Evolutionary conservation across 2,797 vertebrate genomes (phyloP).

Genomic region (Oreochromis mossambicus): DNA sequence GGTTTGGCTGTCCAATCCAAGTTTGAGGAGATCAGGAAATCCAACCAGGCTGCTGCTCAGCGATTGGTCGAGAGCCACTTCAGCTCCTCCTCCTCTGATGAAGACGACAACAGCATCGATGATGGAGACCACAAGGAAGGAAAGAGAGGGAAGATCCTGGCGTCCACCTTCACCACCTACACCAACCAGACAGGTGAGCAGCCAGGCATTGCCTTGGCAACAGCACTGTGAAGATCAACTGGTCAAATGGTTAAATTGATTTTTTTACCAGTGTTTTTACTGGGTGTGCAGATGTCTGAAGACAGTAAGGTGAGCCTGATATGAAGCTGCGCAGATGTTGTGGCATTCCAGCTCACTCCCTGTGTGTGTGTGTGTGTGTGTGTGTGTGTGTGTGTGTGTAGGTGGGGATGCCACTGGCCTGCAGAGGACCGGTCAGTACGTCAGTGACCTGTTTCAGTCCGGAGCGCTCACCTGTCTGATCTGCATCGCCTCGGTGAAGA

Average conservation of each 20-base stretch:
- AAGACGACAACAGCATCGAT: slow-evolving; percentile 75
- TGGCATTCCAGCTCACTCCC: accelerated
- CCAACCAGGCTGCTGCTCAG: slow-evolving; percentile 86
- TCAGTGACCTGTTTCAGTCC: slow-evolving; percentile 92
- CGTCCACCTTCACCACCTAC: slow-evolving; percentile 87
- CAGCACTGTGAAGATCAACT: accelerated
- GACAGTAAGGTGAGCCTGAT: neutral
- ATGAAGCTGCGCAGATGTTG: neutral
- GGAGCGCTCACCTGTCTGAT: slow-evolving; percentile 93
- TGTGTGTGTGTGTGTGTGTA: slow-evolving; percentile 47
- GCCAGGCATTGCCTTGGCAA: neutral
- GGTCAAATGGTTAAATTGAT: accelerated
- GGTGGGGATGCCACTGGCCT: slow-evolving; percentile 84
- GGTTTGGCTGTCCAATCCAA: slow-evolving; percentile 78
- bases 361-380: neutral
- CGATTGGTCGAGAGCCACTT: slow-evolving; percentile 79
- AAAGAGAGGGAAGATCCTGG: slow-evolving; percentile 85
- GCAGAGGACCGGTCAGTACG: slow-evolving; percentile 85
- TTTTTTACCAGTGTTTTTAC: neutral
- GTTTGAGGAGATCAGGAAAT: slow-evolving; percentile 92
- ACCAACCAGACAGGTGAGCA: slow-evolving; percentile 84
- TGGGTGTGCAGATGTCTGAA: neutral
- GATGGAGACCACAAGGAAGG: slow-evolving; percentile 73
- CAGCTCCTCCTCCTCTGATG: slow-evolving; percentile 83
- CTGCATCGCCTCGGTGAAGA: slow-evolving; percentile 93